Evolutionary conservation across 2,797 vertebrate species (phyloP), one percentile per base, ranked within the genome.

Genomic region (Rhinophrynus dorsalis): DNA sequence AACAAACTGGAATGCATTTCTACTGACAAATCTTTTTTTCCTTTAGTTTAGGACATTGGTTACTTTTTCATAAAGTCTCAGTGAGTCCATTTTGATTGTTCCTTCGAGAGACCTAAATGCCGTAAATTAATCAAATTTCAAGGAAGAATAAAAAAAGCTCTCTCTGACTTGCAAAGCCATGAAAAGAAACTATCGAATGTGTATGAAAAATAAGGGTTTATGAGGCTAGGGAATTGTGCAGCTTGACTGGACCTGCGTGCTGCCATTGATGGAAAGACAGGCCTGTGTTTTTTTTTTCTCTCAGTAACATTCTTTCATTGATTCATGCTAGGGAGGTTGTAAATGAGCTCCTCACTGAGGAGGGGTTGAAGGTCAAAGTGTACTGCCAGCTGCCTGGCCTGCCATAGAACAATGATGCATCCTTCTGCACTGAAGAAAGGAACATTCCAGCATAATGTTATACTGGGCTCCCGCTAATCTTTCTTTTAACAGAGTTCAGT

Each of bases 121-220:
- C 78, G 83, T 90, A 95, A 93, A 95, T 96, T 91, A 95, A 96
- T 96, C 94, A 96, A 90, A 93, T 91, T 90, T 91, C 84, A 84
- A 24, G 26, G 68, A 51, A 86, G 85, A 94, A 90, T 90, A 88
- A 91, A 87, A 86, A 82, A 86, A 82, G 79, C 83, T 84, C 85
- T 91, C 86, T 78, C 82, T 77, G 82, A 83, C 78, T 83, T 89
- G 82, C 83, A 80, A 79, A 21, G 79, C 85, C 76, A 79, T 91
- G 85, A 91, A 89, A 83, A 81, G 82, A 76, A 77, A 78, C 82
- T 80, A 87, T 94, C 90, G 89, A 86, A 90, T 65, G 75, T 80
- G 85, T 84, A 85, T 93, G 84, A 89, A 91, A 92, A 90, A 90
- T 89, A 75, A 85, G 77, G 59, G 77, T 83, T 90, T 86, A 84